phyloP scores from a whole-genome alignment of 1,140 invertebrate genomes.

The Brachionus sp. region DNA sequence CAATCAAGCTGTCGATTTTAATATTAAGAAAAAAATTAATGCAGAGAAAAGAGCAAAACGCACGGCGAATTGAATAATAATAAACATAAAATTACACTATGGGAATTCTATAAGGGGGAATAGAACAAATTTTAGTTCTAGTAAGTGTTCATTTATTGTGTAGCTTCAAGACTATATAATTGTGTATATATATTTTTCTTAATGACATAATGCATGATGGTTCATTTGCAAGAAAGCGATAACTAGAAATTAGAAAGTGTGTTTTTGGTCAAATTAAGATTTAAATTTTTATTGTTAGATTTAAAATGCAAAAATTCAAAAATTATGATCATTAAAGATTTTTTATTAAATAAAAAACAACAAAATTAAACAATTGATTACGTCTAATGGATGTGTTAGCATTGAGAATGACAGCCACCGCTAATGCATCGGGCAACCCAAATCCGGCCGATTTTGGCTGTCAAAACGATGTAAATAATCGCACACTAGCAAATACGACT shows the following conservation, averaged over 20 bases:
- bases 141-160: slow-evolving; percentile 13
- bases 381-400: slow-evolving; percentile 29
- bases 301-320: slow-evolving; percentile 11
- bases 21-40: neutral
- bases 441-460: neutral
- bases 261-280: slow-evolving; percentile 19
- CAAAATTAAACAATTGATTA: neutral
- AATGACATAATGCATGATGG: slow-evolving; percentile 19
- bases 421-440: neutral
- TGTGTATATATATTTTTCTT: slow-evolving; percentile 24
- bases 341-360: neutral
- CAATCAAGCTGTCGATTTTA: neutral
- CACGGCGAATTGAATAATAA: neutral
- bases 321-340: slow-evolving; percentile 2
- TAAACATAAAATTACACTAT: neutral
- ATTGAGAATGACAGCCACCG: slow-evolving; percentile 19
- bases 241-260: neutral
- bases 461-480: slow-evolving; percentile 13
- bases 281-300: slow-evolving; percentile 6
- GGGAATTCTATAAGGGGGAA: slow-evolving; percentile 4
- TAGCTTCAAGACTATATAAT: slow-evolving; percentile 25
- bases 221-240: neutral
- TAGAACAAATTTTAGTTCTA: slow-evolving; percentile 8
- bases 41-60: neutral
- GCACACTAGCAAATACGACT: slow-evolving; percentile 25